Conservation (phyloP, 2,888 invertebrate genomes). For the Barypeithes pellucidus region DNA sequence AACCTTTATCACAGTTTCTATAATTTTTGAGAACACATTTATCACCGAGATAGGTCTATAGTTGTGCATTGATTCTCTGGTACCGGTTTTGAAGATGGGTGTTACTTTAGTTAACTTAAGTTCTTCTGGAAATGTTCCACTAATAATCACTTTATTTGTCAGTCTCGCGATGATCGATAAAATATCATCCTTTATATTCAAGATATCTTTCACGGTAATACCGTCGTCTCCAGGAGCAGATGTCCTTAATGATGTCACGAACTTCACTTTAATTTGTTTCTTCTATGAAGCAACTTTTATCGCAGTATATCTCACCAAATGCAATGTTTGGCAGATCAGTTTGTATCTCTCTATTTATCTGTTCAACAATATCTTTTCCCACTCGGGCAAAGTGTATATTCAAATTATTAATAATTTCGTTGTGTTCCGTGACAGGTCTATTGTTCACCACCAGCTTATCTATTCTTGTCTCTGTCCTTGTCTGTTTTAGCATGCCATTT, state of each 20-base stretch:
- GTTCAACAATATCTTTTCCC: constrained; percentile 15
- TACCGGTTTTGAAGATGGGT: constrained; percentile 22
- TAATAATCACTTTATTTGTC: constrained; percentile 5
- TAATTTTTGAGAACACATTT: no score
- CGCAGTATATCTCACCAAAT: constrained; percentile 4
- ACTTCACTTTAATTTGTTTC: constrained; percentile 15
- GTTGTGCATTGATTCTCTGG: constrained; percentile 11
- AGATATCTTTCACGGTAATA: background rate
- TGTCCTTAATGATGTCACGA: constrained; percentile 12
- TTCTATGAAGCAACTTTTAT: constrained; percentile 13
- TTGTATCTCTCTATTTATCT: background rate
- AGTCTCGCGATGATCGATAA: background rate
- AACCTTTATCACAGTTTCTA: no score
- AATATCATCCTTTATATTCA: constrained; percentile 10
- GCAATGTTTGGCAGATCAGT: background rate
- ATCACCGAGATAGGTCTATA: constrained; percentile 25
- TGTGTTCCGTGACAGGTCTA: background rate
- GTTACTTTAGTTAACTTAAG: constrained; percentile 13
- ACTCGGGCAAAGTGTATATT: constrained; percentile 13
- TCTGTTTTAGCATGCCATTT: background rate
- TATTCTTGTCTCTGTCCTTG: constrained; percentile 42
- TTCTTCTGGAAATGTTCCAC: constrained; percentile 21
- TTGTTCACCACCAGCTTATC: background rate
- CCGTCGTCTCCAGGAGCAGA: constrained; percentile 4
- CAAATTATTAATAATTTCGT: background rate